A percentile compares a stretch with the other conserved stretches of the same genome.
Evolutionary conservation across 2,113 vertebrate genomes (phyloP).

Genomic region (Plestiodon gilberti): DNA sequence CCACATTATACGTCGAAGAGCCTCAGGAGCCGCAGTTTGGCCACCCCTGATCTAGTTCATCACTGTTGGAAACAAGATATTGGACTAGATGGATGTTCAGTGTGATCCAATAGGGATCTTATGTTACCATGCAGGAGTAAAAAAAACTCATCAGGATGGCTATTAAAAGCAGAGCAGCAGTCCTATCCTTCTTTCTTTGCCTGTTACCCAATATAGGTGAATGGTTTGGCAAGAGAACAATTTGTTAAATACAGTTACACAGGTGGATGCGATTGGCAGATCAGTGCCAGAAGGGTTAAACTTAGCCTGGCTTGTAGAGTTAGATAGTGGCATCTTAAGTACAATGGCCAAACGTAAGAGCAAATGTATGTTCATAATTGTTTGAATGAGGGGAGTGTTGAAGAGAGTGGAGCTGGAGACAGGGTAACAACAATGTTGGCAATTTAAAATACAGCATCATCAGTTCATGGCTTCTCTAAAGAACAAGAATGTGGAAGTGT

Average conservation of each 20-base stretch:
- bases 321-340: not conserved
- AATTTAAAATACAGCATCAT: not conserved
- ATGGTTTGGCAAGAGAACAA: not conserved
- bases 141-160: not conserved
- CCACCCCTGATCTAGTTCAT: no score
- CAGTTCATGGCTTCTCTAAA: not conserved
- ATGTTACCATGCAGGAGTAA: not conserved
- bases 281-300: not conserved
- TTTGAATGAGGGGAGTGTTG: not conserved
- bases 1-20: no score
- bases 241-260: no score
- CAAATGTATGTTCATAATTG: not conserved
- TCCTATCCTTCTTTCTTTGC: not conserved
- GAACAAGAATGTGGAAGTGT: not conserved
- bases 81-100: not conserved
- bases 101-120: not conserved
- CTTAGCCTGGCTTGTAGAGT: not conserved
- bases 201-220: not conserved
- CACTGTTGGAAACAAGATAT: not conserved
- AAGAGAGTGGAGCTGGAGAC: not conserved
- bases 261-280: not conserved
- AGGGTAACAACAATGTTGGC: no score
- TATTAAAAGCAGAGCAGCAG: not conserved
- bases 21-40: no score
- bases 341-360: not conserved